Base-by-base conservation (phyloP, 2,797 vertebrate genomes). In the Hyperoplus immaculatus region DNA sequence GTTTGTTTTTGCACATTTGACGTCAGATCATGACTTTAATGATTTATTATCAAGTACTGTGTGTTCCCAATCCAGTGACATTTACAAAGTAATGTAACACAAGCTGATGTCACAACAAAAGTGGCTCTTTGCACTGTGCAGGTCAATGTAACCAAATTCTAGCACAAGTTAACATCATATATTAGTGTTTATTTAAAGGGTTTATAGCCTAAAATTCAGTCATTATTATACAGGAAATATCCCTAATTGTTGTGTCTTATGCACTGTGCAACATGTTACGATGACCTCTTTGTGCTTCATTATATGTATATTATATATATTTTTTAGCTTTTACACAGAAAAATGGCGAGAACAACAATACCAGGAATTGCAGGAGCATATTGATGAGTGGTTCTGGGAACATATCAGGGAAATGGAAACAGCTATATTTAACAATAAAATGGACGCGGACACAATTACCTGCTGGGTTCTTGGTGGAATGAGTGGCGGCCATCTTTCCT, bases 371-470 rank as follows among this genome's bases (percentile, higher is more conserved):
- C 57, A 4, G 42, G 41, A 39, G 50, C 29, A 65, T 7, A 13
- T 18, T 21, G 11, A 54, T 5, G 15, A 79, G 56, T 46, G 43
- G 18, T 68, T 75, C 65, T 39, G 13, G 65, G 65, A 77, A 82
- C 8, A 43, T 59, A 56, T 60, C 65, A 41, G 43, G 50, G 47
- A 21, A 12, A 45, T 9, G 18, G 61, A 60, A 11, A 1, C 45
- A 4, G 65, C 56, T 62, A 8, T 2, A 45, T 73, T 74, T 56
- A 58, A 29, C 29, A 29, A 73, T 76, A 15, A 73, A 18, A 63
- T 8, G 46, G 50, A 56, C 0, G 51, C 58, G 65, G 55, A 42
- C 66, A 16, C 39, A 70, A 60, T 77, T 69, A 75, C 75, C 58
- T 54, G 69, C 42, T 0, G 14, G 21, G 69, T 56, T 55, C 55